Evolutionary conservation across 2,888 invertebrate species (phyloP), one percentile per base, ranked within the genome.

Genomic region (Drosophila pegasa): DNA sequence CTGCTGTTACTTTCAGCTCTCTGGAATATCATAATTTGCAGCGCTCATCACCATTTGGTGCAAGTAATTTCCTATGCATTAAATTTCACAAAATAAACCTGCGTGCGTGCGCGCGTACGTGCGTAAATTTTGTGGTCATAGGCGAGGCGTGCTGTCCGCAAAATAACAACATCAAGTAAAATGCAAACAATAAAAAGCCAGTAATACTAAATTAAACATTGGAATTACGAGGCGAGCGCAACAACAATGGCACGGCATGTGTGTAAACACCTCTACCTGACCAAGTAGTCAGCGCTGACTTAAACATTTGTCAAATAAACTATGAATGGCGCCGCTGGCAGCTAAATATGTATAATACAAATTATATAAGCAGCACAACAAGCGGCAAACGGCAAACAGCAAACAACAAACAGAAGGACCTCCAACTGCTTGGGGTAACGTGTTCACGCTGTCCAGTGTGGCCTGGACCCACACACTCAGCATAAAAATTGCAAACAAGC

Each of bases 21-120:
- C 57, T 67, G 65, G 74, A 14, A 63, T 62, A 75, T 54, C 18
- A 61, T 56, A 29, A 69, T 62, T 55, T 43, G 22, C 45, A 70
- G 47, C 29, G 38, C 33, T 52, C 60, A 56, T 86, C 65, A 63
- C 62, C 63, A 47, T 64, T 62, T 60, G 63, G 63, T 59, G 66
- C 61, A 55, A 55, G 73, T 64, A 73, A 83, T 82, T 86, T 88
- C 80, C 73, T 61, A 50, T 45, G 68, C 62, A 75, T 75, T 66
- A 85, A 81, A 81, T 64, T 81, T 68, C 60, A 61, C 68, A 71
- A 67, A 80, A 75, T 75, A 55, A 63, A 67, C 22, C 4, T 10
- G 18, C 16, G 50, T 50, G 50, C 33, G 22, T 35, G 50, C 33
- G 22, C 31, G 48, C 33, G 50, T 50, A 22, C 35, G 35, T 50